phyloP scores from a whole-genome alignment of 2,888 invertebrate genomes.

The Mythimna pallens region DNA sequence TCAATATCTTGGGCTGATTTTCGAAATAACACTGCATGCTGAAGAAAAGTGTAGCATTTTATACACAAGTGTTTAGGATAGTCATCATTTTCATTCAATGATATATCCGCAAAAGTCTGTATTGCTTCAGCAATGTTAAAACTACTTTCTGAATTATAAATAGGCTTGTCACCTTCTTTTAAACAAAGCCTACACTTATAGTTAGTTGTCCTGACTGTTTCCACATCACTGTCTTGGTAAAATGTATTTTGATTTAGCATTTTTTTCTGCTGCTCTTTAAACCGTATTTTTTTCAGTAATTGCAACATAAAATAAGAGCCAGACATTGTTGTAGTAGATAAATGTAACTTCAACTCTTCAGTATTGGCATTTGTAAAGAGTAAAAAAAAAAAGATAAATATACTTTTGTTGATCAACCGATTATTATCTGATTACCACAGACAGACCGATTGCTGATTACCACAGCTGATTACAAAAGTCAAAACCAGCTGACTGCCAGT shows the following conservation, averaged over 20 bases:
- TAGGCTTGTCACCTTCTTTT: conserved; percentile 72
- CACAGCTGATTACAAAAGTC: not conserved
- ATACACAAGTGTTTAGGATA: conserved; percentile 77
- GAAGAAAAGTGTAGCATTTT: conserved; percentile 71
- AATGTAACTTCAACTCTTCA: too few relatives aligned
- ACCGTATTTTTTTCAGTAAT: conserved; percentile 41
- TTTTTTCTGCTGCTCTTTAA: conserved; percentile 11
- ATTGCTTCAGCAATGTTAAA: conserved; percentile 75
- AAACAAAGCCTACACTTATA: conserved; percentile 80
- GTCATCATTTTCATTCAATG: conserved; percentile 70
- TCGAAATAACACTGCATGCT: conserved; percentile 74
- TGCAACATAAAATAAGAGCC: conserved; percentile 54
- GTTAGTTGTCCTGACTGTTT: not conserved
- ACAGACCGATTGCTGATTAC: too few relatives aligned
- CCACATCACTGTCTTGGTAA: not conserved
- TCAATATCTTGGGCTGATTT: conserved; percentile 75
- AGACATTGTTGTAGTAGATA: conserved; percentile 30
- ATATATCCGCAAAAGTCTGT: conserved; percentile 71
- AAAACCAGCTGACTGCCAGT: not conserved
- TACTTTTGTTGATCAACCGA: too few relatives aligned
- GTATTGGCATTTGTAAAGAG: too few relatives aligned
- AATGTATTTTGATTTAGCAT: not conserved
- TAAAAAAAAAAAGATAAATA: too few relatives aligned
- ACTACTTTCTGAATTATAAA: conserved; percentile 65
- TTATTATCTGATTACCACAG: too few relatives aligned